Conservation (phyloP, 2,797 vertebrate genomes). For the Cryptoprocta ferox region DNA sequence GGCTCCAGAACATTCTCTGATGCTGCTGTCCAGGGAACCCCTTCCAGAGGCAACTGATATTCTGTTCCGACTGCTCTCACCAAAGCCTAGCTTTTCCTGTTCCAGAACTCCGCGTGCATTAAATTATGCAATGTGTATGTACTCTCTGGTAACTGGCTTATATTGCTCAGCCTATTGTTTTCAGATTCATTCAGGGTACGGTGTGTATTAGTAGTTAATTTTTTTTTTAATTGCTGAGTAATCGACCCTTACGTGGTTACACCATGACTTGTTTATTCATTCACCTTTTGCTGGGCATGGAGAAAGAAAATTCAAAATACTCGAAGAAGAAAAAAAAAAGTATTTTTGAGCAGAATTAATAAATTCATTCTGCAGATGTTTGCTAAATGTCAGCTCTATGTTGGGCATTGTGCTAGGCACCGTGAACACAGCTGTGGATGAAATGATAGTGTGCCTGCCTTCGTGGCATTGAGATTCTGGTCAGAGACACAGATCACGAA, state of each 20-base stretch:
- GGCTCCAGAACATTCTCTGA: background rate
- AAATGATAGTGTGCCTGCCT: fast-evolving
- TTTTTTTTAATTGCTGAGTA: background rate
- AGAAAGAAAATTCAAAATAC: background rate
- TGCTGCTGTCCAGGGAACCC: background rate
- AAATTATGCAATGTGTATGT: fast-evolving
- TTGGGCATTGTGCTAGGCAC: background rate
- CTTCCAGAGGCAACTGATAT: background rate
- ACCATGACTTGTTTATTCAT: background rate
- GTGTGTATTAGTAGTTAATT: background rate
- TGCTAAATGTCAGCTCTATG: background rate
- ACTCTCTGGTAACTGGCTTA: background rate
- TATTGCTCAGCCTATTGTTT: background rate
- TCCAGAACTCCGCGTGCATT: background rate
- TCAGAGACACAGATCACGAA: background rate
- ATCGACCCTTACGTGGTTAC: background rate
- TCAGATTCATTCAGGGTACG: background rate
- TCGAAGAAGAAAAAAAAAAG: background rate
- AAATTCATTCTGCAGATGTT: background rate
- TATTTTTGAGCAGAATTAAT: background rate
- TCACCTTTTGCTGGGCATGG: background rate
- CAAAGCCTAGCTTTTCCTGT: no score
- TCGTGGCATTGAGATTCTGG: background rate
- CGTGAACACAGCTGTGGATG: background rate
- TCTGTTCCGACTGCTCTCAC: background rate